Conservation (phyloP, 2,797 vertebrate species). For the Chlorospingus flavigularis region DNA sequence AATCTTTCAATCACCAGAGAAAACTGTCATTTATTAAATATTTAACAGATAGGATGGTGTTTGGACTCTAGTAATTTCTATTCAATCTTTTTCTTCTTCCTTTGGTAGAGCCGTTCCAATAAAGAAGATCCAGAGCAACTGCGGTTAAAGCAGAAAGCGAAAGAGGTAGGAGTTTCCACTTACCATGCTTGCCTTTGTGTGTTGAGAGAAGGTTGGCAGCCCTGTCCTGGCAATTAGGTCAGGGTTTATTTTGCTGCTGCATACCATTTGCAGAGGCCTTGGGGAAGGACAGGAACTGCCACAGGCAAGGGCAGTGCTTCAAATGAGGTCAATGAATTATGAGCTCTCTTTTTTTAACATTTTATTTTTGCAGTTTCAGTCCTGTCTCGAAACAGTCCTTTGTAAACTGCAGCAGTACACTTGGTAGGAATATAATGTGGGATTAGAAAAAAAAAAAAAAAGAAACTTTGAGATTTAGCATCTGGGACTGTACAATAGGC, state of each 20-base stretch:
- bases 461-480: conserved; percentile 82
- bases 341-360: conserved; percentile 72
- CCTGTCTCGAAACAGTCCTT: conserved; percentile 71
- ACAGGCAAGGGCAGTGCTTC: conserved; percentile 91
- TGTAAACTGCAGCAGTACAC: conserved; percentile 67
- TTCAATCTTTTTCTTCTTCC: conserved; percentile 62
- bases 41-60: conserved; percentile 68
- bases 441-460: conserved; percentile 59
- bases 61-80: conserved; percentile 71
- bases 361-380: conserved; percentile 75
- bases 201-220: conserved; percentile 76
- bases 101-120: conserved; percentile 86
- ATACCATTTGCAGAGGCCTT: conserved; percentile 90
- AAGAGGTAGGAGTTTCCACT: conserved; percentile 86
- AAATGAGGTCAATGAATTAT: conserved; percentile 80
- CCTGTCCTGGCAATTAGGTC: conserved; percentile 91
- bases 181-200: conserved; percentile 81
- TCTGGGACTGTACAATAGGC: conserved; percentile 85
- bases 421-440: conserved; percentile 76
- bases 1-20: conserved; percentile 77
- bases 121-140: conserved; percentile 89
- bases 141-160: conserved; percentile 91
- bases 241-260: conserved; percentile 94
- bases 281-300: conserved; percentile 91
- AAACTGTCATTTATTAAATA: conserved; percentile 81